phyloP scores from a whole-genome alignment of 2,888 invertebrate species.

The Pyrgus malvae region DNA sequence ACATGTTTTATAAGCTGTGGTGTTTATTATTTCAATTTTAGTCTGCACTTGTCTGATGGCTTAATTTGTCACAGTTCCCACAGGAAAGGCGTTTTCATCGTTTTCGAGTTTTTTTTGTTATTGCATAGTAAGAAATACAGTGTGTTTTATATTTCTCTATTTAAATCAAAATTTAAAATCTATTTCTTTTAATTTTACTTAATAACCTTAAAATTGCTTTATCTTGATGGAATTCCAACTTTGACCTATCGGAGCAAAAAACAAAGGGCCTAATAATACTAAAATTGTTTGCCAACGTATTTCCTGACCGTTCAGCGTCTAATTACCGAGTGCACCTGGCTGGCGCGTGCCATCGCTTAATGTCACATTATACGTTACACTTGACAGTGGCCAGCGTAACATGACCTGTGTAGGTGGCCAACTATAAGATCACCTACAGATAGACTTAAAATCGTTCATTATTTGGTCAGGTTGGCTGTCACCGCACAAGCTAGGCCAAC shows the following conservation, averaged over 20 bases:
- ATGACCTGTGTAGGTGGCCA: not conserved
- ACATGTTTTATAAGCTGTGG: not conserved
- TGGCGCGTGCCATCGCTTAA: constrained; percentile 53
- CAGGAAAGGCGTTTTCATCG: constrained; percentile 3
- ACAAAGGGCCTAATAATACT: constrained; percentile 22
- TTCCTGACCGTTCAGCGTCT: constrained; percentile 36
- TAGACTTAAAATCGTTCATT: too few species aligned
- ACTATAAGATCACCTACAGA: not conserved
- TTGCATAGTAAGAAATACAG: not conserved
- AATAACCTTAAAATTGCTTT: constrained; percentile 9
- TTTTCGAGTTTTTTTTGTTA: not conserved
- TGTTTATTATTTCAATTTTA: constrained; percentile 7
- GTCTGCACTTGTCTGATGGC: not conserved
- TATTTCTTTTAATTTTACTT: not conserved
- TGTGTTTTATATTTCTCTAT: not conserved
- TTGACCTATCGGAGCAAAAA: constrained; percentile 4
- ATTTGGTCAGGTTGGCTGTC: too few species aligned
- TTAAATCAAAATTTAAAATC: not conserved
- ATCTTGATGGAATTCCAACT: constrained; percentile 24
- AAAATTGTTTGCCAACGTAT: constrained; percentile 28
- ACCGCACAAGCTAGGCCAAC: too few species aligned
- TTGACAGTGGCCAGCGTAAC: constrained; percentile 11
- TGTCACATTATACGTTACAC: constrained; percentile 59
- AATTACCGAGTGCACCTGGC: constrained; percentile 56
- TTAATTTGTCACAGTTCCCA: constrained; percentile 29